Evolutionary conservation across 2,888 invertebrate species (phyloP).

Genomic region (Spialia ferax): DNA sequence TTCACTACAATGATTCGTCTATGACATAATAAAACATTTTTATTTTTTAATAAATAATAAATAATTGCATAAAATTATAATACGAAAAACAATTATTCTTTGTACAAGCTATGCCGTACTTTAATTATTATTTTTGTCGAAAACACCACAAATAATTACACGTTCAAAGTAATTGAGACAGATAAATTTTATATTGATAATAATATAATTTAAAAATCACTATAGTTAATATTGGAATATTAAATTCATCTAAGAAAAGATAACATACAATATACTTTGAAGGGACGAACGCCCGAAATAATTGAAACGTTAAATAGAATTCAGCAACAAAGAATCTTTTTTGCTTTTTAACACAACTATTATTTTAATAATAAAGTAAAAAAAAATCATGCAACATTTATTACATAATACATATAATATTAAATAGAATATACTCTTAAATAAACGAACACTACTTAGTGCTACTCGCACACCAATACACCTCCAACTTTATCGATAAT

Average conservation of each 20-base stretch:
- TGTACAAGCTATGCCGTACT: conserved; percentile 34
- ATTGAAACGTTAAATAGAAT: conserved; percentile 27
- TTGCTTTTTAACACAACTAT: conserved; percentile 16
- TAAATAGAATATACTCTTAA: conserved; percentile 50
- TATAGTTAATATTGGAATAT: conserved; percentile 22
- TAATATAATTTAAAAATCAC: conserved; percentile 16
- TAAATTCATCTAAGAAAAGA: conserved; percentile 35
- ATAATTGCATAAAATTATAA: neutral
- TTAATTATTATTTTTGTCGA: neutral
- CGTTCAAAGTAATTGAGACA: conserved; percentile 6
- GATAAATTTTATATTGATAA: conserved; percentile 6
- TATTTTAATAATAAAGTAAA: conserved; percentile 38
- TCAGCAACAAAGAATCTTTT: conserved; percentile 28
- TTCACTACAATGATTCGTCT: conserved; percentile 26
- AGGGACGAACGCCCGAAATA: conserved; percentile 30
- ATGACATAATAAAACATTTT: conserved; percentile 8
- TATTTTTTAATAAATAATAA: neutral
- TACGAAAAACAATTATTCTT: neutral
- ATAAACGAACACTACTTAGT: conserved; percentile 53
- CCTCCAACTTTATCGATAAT: conserved; percentile 53
- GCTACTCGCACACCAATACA: conserved; percentile 65
- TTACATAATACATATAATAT: too few relatives aligned
- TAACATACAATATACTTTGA: conserved; percentile 35
- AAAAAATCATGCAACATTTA: conserved; percentile 55
- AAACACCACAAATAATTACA: neutral